Conservation (phyloP, 2,888 invertebrate species). For the Zootermopsis nevadensis region DNA sequence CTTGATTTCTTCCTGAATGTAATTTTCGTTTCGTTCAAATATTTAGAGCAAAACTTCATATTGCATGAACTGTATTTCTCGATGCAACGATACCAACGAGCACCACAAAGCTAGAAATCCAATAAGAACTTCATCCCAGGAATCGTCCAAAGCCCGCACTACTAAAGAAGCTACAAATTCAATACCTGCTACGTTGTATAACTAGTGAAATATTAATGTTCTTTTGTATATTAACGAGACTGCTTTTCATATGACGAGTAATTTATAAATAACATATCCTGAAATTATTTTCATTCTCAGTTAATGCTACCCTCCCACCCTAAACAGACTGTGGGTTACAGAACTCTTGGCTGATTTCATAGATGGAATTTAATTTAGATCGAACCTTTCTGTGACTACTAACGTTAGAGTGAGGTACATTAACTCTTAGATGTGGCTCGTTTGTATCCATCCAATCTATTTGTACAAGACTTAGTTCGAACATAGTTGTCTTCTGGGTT, state of each 20-base stretch:
- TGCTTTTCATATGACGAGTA: too few relatives aligned
- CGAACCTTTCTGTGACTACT: too few relatives aligned
- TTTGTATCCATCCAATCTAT: too few relatives aligned
- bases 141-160: not conserved
- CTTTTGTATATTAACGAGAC: not conserved
- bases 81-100: not conserved
- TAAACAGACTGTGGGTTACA: not conserved
- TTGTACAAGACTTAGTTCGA: too few relatives aligned
- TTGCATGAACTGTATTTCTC: not conserved
- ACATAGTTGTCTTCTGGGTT: too few relatives aligned
- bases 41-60: not conserved
- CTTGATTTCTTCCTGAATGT: too few relatives aligned
- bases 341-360: too few relatives aligned
- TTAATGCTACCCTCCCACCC: not conserved
- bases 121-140: constrained; percentile 11
- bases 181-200: not conserved
- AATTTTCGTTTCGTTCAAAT: too few relatives aligned
- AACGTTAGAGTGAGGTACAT: too few relatives aligned
- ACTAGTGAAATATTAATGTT: not conserved
- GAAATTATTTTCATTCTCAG: not conserved
- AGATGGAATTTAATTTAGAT: too few relatives aligned
- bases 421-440: too few relatives aligned
- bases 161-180: not conserved
- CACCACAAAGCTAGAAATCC: not conserved
- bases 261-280: not conserved